Evolutionary conservation across 2,113 vertebrate species (phyloP), one percentile per base, ranked within the genome.

Genomic region (Anoplopoma fimbria): DNA sequence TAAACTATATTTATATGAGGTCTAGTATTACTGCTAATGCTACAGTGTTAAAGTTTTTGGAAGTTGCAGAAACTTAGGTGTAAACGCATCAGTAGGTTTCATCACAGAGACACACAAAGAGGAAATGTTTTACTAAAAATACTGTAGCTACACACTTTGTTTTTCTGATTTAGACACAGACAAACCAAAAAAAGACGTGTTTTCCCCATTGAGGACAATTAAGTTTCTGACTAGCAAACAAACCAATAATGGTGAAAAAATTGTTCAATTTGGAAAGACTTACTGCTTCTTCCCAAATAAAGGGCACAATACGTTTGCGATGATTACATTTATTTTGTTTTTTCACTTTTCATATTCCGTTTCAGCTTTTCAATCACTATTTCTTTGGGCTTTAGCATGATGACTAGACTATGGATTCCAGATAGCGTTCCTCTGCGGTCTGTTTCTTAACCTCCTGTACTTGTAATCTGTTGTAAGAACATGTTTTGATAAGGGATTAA

Each of bases 401-500:
- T 84, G 27, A 19, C 27, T 7, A 1, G 49, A 61, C 58, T 81
- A 12, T 64, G 45, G 69, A 53, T 68, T 40, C 45, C 69, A 64
- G 60, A 14, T 55, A 60, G 51, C 19, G 53, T 27, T 29, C 65
- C 61, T 57, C 87, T 42, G 71, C 60, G 36, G 13, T 74, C 81
- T 67, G 71, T 89, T 86, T 86, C 88, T 89, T 87, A 89, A 85
- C 90, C 86, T 79, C 47, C 38, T 79, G 62, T 70, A 53, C 82
- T 87, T 89, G 87, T 92, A 92, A 94, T 93, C 92, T 91, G 86
- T 84, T 89, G 84, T 92, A 89, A 90, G 84, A 93, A 92, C 87
- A 93, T 93, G 93, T 94, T 93, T 86, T 91, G 87, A 93, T 93
- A 89, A 89, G 85, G 93, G 94, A 96, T 96, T 95, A 91, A 93